Conservation (phyloP, 1,140 invertebrate species). For the Drosophila sechellia region DNA sequence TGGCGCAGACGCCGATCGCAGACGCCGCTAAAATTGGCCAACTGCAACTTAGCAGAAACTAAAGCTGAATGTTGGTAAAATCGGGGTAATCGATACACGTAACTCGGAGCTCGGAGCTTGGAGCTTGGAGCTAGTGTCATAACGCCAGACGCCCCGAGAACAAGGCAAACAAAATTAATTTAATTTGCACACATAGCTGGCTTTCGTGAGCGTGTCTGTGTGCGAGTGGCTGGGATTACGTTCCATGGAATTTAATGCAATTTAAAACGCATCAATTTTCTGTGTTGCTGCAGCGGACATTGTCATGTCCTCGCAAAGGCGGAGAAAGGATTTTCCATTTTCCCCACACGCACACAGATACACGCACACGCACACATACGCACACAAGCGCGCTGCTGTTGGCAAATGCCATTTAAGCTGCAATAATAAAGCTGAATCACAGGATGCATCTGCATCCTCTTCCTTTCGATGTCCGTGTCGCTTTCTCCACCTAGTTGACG, state of each 20-base stretch:
- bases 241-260: slow-evolving; percentile 63
- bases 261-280: slow-evolving; percentile 72
- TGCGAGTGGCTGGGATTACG: slow-evolving; percentile 52
- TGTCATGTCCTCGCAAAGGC: slow-evolving; percentile 43
- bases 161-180: slow-evolving; percentile 64
- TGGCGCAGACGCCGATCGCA: slow-evolving; percentile 22
- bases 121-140: slow-evolving; percentile 28
- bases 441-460: slow-evolving; percentile 41
- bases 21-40: slow-evolving; percentile 35
- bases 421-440: slow-evolving; percentile 60
- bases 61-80: slow-evolving; percentile 20
- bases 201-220: slow-evolving; percentile 44
- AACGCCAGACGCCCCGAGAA: slow-evolving; percentile 37
- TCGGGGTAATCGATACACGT: slow-evolving; percentile 38
- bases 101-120: neutral
- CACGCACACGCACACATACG: neutral
- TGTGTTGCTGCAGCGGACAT: slow-evolving; percentile 31
- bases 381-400: slow-evolving; percentile 1
- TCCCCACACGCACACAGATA: slow-evolving; percentile 15
- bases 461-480: slow-evolving; percentile 16
- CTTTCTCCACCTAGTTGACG: slow-evolving; percentile 15
- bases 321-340: slow-evolving; percentile 40
- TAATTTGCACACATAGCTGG: slow-evolving; percentile 51
- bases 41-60: slow-evolving; percentile 2
- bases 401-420: slow-evolving; percentile 60